Percentiles rank a stretch among this genome's conserved stretches.
Evolutionary conservation across 1,140 invertebrate species (phyloP).

Genomic region (Drosophila nebulosa): DNA sequence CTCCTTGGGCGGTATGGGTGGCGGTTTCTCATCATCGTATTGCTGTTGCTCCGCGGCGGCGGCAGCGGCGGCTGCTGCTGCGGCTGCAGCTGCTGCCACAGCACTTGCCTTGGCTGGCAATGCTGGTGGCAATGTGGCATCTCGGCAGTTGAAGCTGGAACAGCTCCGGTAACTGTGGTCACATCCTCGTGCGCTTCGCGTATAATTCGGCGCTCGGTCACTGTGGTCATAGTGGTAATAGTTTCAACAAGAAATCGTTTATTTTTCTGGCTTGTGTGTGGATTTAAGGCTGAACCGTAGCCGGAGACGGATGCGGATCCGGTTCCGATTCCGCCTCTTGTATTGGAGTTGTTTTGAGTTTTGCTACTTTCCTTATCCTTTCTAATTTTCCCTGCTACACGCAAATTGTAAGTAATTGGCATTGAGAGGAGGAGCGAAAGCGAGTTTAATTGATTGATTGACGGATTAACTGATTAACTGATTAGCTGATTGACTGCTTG

Average conservation of each 20-base stretch:
- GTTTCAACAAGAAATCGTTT: conserved; percentile 86
- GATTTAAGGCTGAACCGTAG: conserved; percentile 2
- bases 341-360: conserved; percentile 15
- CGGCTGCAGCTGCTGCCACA: conserved; percentile 28
- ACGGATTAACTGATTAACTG: background rate
- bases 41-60: conserved; percentile 13
- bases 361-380: conserved; percentile 50
- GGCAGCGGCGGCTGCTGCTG: background rate
- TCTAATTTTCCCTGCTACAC: conserved; percentile 52
- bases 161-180: background rate
- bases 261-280: conserved; percentile 66
- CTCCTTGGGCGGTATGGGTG: conserved; percentile 73
- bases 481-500: background rate
- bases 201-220: conserved; percentile 85
- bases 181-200: conserved; percentile 81
- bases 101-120: conserved; percentile 65
- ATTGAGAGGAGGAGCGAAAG: conserved; percentile 39
- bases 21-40: conserved; percentile 50
- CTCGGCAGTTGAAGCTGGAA: background rate
- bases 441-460: conserved; percentile 50
- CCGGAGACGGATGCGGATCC: conserved; percentile 5
- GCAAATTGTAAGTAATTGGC: conserved; percentile 1
- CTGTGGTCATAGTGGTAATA: conserved; percentile 85
- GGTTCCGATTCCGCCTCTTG: conserved; percentile 3
- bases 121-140: conserved; percentile 54